These are phyloP conservation scores for Subanguina moxae DNA, from an alignment of 1,140 invertebrate species.

Conservation along the genomic window DNA sequence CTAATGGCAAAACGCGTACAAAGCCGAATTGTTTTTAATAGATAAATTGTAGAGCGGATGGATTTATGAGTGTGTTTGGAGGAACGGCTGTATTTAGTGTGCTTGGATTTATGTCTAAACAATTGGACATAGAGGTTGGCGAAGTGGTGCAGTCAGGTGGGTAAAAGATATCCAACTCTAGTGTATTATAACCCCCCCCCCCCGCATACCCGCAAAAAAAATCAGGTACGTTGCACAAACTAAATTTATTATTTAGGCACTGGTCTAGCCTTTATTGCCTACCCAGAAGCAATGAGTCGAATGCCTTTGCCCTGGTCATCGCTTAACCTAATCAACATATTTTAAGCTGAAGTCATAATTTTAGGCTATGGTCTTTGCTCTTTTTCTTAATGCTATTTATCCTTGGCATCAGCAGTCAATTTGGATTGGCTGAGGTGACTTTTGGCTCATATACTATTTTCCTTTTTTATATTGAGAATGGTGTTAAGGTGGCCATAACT, in stretches of 20 bases:
- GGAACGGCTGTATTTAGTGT: constrained; percentile 65
- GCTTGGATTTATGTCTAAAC: constrained; percentile 66
- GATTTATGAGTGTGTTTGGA: constrained; percentile 66
- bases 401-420: constrained; percentile 59
- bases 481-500: constrained; percentile 27
- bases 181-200: constrained; percentile 28
- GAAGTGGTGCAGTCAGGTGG: constrained; percentile 66
- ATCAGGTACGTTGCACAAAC: no score
- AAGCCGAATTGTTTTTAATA: no score
- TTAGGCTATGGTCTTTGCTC: constrained; percentile 61
- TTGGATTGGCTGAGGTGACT: constrained; percentile 40
- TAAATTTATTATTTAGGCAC: constrained; percentile 31
- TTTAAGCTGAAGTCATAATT: no score
- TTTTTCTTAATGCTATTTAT: constrained; percentile 61
- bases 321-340: no score
- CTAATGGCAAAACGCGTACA: no score
- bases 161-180: constrained; percentile 17
- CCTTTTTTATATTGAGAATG: constrained; percentile 24
- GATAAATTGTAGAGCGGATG: constrained; percentile 62
- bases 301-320: constrained; percentile 57
- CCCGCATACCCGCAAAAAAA: constrained; percentile 3
- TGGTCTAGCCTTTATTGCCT: constrained; percentile 55
- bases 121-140: constrained; percentile 61
- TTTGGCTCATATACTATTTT: neutral
- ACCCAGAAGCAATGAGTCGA: constrained; percentile 59